These are phyloP conservation scores for Chironomus tepperi DNA, from an alignment of 1,140 invertebrate genomes.

Conservation along the genomic window DNA sequence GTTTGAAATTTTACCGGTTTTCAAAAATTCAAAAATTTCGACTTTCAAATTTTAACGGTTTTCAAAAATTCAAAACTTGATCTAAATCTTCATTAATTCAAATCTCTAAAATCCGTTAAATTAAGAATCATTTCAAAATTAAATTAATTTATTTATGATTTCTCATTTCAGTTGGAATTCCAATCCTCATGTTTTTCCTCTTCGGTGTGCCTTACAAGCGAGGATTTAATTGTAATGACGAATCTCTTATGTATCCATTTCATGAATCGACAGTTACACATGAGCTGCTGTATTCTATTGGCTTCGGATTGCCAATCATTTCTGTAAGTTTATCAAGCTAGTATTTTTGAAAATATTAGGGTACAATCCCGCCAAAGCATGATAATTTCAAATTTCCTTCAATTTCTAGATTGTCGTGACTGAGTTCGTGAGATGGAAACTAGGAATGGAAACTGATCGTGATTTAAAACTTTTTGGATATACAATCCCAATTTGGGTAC, in stretches of 20 bases:
- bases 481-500: slow-evolving; percentile 58
- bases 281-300: slow-evolving; percentile 65
- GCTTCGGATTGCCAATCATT: slow-evolving; percentile 59
- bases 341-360: no score
- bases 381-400: background rate
- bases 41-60: no score
- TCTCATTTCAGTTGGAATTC: slow-evolving; percentile 57
- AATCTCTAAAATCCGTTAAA: no score
- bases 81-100: no score
- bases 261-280: slow-evolving; percentile 71
- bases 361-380: no score
- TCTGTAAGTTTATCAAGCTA: slow-evolving; percentile 60
- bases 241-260: slow-evolving; percentile 80
- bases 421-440: background rate
- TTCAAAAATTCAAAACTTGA: no score
- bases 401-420: background rate
- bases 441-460: background rate
- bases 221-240: slow-evolving; percentile 94
- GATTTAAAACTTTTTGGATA: slow-evolving; percentile 42
- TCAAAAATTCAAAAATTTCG: no score
- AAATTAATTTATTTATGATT: no score
- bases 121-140: background rate
- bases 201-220: slow-evolving; percentile 71
- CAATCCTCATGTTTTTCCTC: slow-evolving; percentile 60
- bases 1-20: no score